Base-by-base conservation (phyloP, 2,113 vertebrate species). In the Helogale parvula region DNA sequence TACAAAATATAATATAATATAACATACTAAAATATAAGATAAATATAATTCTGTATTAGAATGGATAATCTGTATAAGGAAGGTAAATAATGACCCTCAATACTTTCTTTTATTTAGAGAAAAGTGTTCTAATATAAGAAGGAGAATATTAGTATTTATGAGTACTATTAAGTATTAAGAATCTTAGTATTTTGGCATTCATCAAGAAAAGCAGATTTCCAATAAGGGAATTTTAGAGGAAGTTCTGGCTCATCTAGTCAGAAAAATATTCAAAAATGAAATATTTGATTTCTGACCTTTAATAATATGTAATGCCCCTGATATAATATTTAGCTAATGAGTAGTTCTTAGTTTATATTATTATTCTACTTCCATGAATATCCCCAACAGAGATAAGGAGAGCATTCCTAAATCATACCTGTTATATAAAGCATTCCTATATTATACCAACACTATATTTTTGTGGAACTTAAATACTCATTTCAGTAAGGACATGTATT, bases 261-360 rank as follows among this genome's bases (percentile, higher is more conserved):
- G 60, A 15, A 87, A 95, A 95, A 77, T 90, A 76, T 50, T n/a
- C 50, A 54, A 27, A 90, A 66, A 45, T 69, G 15, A 50, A 87
- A 71, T 60, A 87, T 52, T 12, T 71, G 31, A 71, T 89, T 90
- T 97, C 83, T 96, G 0, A 91, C 17, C 3, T 77, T 69, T 77
- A 76, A 60, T 63, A 60, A 68, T 74, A 92, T 74, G 35, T 72
- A 81, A 69, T 68, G 57, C 31, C 25, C 10, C 9, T 50, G 29
- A 68, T 68, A 88, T 85, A 96, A 85, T 69, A 92, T 54, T 60
- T 71, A 63, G 25, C 72, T 72, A 89, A 90, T 80, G 86, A 86
- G 6, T 13, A 69, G 15, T 8, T 81, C 7, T 94, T 94, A 35
- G 33, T n/a, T 74, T 89, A 52, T 63, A 50, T 15, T 29, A 41